Base-by-base conservation (phyloP, 2,888 invertebrate species). In the Myopa testacea region DNA sequence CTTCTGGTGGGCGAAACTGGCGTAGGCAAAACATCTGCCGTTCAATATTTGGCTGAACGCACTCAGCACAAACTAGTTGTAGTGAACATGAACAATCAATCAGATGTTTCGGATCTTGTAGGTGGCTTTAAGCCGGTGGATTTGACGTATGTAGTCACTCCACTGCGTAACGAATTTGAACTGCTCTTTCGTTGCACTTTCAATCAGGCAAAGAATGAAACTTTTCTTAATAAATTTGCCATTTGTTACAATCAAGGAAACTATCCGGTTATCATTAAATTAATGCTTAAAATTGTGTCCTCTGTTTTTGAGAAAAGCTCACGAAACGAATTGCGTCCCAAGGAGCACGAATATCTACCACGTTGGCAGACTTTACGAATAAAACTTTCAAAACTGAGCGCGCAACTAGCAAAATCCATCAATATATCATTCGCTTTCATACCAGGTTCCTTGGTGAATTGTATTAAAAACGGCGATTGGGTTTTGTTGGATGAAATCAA, bases 41-140 rank as follows among this genome's bases (percentile, higher is more conserved):
- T 99, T 1, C 99, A 99, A 87, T 97, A 95, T 89, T 90, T 99
- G 76, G 96, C 98, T 0, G 92, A 93, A 79, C 93, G 94, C 81
- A 93, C 96, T 0, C 95, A 96, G 0, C 94, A 96, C 82, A 95
- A 94, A 85, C 91, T 99, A 50, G 91, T 95, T 50, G 98, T 99
- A 0, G 95, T 99, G 38, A 99, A 99, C 87, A 96, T 99, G 96
- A 99, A 98, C 87, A 98, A 99, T 86, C 99, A 99, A 87, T 98
- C 98, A 68, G 99, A 99, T 89, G 96, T 96, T 10, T 94, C 97
- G 0, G 99, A 99, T 90, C 91, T 99, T 60, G 91, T 99, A 0
- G 99, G 99, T 77, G 99, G 99, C 80, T 96, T 96, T 87, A 99
- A 98, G 89, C 99, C 99, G 0, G 96, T 98, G 0, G 97, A 98